Conservation (phyloP, 2,113 vertebrate genomes). For the Junco hyemalis region DNA sequence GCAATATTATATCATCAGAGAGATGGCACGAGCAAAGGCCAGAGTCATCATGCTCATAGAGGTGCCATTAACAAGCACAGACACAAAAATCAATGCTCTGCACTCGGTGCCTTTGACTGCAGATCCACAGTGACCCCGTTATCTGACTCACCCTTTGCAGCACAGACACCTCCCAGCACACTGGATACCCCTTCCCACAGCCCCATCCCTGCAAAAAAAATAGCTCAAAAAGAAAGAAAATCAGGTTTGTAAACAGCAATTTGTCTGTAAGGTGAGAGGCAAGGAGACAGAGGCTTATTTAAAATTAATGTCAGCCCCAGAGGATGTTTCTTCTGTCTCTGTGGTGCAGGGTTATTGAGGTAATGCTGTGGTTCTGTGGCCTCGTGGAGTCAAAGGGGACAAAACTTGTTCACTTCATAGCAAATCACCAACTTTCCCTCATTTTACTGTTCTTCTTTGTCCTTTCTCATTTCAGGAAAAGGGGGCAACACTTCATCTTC, state of each 20-base stretch:
- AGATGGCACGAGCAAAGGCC: neutral
- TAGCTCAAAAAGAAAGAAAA: neutral
- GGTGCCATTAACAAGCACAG: conserved; percentile 24
- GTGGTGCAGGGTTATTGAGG: neutral
- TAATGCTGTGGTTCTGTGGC: neutral
- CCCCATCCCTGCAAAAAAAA: neutral
- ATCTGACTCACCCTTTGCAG: neutral
- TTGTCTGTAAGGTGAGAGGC: neutral
- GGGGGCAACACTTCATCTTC: neutral
- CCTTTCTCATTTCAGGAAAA: neutral
- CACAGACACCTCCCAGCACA: neutral
- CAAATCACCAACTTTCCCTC: neutral
- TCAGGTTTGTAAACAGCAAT: neutral
- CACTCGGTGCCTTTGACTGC: neutral
- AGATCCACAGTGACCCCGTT: neutral
- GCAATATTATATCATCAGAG: conserved; percentile 4
- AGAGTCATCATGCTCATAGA: neutral
- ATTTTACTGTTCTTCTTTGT: neutral
- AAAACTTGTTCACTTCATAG: neutral
- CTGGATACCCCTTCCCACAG: neutral
- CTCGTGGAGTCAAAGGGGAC: neutral
- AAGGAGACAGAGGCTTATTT: neutral
- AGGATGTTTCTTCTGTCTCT: neutral
- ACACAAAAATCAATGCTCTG: conserved; percentile 14
- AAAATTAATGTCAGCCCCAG: conserved; percentile 4